phyloP scores from a whole-genome alignment of 2,888 invertebrate species.

The Epirrhoe tristata region DNA sequence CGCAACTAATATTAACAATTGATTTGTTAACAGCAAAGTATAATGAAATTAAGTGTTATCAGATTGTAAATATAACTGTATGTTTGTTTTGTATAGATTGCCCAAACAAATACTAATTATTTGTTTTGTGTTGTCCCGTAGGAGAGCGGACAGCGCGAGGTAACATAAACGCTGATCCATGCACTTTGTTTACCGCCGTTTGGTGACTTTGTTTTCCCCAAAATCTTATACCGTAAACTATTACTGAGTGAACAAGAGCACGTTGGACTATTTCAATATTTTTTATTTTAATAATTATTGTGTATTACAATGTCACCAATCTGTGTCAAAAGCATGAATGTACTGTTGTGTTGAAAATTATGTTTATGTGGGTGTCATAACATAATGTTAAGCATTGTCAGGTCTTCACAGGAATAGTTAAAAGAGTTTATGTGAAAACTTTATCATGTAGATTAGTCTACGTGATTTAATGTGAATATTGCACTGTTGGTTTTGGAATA shows the following conservation, averaged over 20 bases:
- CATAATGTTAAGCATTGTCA: conserved; percentile 20
- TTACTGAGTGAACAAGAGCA: not conserved
- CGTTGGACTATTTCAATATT: not conserved
- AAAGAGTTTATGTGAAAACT: conserved; percentile 38
- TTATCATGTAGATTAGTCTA: conserved; percentile 32
- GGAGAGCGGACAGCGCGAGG: conserved; percentile 90
- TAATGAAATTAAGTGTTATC: not conserved
- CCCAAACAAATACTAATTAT: conserved; percentile 54
- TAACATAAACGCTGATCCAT: conserved; percentile 82
- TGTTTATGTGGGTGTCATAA: conserved; percentile 50
- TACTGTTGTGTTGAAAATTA: conserved; percentile 69
- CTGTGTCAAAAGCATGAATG: conserved; percentile 70
- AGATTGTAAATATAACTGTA: not conserved
- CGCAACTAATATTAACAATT: not conserved
- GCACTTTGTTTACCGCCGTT: conserved; percentile 68
- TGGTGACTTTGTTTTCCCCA: conserved; percentile 62
- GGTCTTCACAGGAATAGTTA: conserved; percentile 29
- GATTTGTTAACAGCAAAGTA: not conserved
- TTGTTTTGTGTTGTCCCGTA: conserved; percentile 85
- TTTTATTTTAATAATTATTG: not conserved
- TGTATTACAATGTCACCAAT: conserved; percentile 58
- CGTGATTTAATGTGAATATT: conserved; percentile 27
- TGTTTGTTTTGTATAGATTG: conserved; percentile 12
- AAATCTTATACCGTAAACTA: conserved; percentile 11
- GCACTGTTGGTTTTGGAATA: conserved; percentile 29